Conservation (phyloP, 2,113 vertebrate species). For the Pseudorhombus dupliciocellatus region DNA sequence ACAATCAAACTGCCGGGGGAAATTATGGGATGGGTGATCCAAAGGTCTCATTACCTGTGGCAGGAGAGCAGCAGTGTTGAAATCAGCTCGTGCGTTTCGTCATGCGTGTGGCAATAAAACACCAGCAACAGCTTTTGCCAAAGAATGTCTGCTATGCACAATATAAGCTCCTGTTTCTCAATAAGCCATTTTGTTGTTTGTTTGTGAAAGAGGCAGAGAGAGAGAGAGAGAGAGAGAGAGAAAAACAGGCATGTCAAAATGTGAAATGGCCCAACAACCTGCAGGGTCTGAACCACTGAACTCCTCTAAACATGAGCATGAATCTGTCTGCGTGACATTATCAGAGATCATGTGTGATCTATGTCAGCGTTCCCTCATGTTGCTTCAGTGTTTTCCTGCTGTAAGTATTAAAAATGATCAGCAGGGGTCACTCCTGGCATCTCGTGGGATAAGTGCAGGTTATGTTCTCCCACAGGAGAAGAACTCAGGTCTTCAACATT, state of each 20-base stretch:
- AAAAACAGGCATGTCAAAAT: background rate
- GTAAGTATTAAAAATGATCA: slow-evolving; percentile 44
- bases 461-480: slow-evolving; percentile 8
- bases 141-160: slow-evolving; percentile 18
- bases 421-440: slow-evolving; percentile 55
- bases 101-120: slow-evolving; percentile 6
- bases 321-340: background rate
- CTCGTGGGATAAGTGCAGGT: background rate
- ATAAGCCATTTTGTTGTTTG: background rate
- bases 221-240: no score
- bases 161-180: slow-evolving; percentile 21
- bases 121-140: slow-evolving; percentile 2
- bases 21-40: slow-evolving; percentile 51
- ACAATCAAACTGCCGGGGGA: slow-evolving; percentile 19
- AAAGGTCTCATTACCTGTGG: slow-evolving; percentile 50
- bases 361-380: background rate
- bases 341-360: no score
- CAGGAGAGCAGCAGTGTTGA: slow-evolving; percentile 21
- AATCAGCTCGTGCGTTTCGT: slow-evolving; percentile 22
- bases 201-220: background rate
- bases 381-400: background rate
- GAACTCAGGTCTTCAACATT: background rate
- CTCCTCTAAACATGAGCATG: background rate
- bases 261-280: slow-evolving; percentile 1
- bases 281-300: background rate